A percentile compares a stretch with the other conserved stretches of the same genome.
Conservation (phyloP, 2,113 vertebrate genomes). For the Alouatta palliata region DNA sequence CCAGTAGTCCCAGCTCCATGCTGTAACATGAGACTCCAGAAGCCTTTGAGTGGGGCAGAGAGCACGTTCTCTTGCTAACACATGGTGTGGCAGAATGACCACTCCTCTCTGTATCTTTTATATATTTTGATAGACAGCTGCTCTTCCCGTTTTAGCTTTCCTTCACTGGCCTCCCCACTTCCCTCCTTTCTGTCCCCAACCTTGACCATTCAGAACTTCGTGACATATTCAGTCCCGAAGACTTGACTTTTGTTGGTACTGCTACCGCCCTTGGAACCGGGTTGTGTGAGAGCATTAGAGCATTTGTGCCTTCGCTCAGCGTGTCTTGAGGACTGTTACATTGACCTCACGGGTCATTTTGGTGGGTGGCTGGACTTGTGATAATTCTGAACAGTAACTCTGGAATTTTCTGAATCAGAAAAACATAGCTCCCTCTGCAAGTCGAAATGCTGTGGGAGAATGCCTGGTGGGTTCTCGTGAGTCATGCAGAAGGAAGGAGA, state of each 20-base stretch:
- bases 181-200: background rate
- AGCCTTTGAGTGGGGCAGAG: background rate
- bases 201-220: background rate
- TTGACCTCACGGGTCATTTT: background rate
- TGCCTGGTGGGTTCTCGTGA: background rate
- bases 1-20: background rate
- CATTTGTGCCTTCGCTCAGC: background rate
- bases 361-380: constrained; percentile 38
- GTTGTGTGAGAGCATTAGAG: background rate
- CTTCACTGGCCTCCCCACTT: background rate
- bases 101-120: background rate
- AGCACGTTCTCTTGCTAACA: background rate
- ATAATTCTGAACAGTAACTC: constrained; percentile 39
- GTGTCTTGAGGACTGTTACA: background rate
- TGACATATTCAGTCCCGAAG: background rate
- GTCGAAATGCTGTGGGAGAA: background rate
- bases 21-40: background rate
- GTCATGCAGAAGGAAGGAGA: background rate
- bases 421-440: background rate
- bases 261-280: background rate
- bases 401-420: constrained; percentile 71
- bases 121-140: background rate
- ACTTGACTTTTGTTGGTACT: background rate
- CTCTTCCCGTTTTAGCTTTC: background rate
- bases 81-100: background rate